phyloP scores from a whole-genome alignment of 2,888 invertebrate genomes.

The Nephrotoma appendiculata region DNA sequence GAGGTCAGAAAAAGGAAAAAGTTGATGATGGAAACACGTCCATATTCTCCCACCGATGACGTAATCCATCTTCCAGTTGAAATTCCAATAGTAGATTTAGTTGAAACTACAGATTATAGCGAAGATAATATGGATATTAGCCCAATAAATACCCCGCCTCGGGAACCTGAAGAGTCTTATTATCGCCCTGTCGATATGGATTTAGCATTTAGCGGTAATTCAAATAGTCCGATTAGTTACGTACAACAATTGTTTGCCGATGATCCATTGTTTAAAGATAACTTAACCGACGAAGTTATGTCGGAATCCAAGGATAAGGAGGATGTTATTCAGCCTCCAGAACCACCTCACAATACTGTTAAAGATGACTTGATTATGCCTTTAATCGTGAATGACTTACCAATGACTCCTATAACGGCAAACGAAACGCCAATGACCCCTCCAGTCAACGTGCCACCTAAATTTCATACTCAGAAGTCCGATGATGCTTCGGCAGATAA shows the following conservation, averaged over 20 bases:
- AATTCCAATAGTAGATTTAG: not conserved
- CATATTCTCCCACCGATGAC: constrained; percentile 30
- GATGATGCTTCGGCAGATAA: not conserved
- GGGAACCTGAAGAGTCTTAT: not conserved
- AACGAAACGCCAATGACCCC: not conserved
- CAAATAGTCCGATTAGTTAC: constrained; percentile 11
- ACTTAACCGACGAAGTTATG: not conserved
- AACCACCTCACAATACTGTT: not conserved
- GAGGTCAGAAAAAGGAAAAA: constrained; percentile 24
- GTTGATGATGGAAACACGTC: constrained; percentile 19
- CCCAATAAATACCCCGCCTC: constrained; percentile 25
- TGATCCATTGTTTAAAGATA: not conserved
- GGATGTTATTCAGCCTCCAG: not conserved
- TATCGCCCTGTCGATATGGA: constrained; percentile 28
- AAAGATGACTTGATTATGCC: not conserved
- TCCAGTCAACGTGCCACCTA: not conserved
- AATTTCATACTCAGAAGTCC: not conserved
- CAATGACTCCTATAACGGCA: not conserved
- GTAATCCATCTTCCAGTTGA: not conserved
- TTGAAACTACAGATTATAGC: not conserved
- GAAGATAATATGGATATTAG: constrained; percentile 24
- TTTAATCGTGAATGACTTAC: not conserved
- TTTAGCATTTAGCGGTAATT: constrained; percentile 27
- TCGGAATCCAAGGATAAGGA: not conserved
- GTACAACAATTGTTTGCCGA: not conserved